A percentile compares a stretch with the other conserved stretches of the same genome.
Evolutionary conservation across 2,797 vertebrate genomes (phyloP).

Genomic region (Danio choprae): DNA sequence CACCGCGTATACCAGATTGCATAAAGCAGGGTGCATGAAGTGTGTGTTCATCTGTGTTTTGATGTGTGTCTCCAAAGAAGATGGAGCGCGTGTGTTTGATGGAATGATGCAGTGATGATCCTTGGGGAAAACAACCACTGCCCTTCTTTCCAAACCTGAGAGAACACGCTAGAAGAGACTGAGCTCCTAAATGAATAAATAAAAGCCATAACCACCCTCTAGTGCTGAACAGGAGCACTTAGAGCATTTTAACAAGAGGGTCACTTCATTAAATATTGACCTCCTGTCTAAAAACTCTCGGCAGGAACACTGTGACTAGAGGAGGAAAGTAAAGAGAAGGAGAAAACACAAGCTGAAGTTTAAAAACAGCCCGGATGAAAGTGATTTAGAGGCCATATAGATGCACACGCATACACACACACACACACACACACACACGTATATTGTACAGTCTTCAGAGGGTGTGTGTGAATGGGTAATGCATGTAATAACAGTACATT

Average conservation of each 20-base stretch:
- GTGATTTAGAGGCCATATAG: background rate
- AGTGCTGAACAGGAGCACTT: constrained; percentile 79
- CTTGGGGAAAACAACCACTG: constrained; percentile 79
- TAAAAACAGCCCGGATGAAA: constrained; percentile 48
- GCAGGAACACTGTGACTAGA: constrained; percentile 67
- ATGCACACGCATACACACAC: too few species aligned
- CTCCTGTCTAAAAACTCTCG: constrained; percentile 74
- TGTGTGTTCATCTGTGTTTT: constrained; percentile 41
- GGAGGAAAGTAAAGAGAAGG: constrained; percentile 13
- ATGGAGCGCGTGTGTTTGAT: constrained; percentile 76
- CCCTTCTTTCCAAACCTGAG: constrained; percentile 68
- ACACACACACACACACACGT: too few species aligned
- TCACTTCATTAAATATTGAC: constrained; percentile 86
- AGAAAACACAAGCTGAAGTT: constrained; percentile 6
- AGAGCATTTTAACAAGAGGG: constrained; percentile 82
- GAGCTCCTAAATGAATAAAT: constrained; percentile 82
- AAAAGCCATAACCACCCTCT: constrained; percentile 73
- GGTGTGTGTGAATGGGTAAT: too few species aligned
- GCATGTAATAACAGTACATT: too few species aligned
- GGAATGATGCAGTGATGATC: constrained; percentile 82
- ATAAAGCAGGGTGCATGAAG: background rate
- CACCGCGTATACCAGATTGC: background rate
- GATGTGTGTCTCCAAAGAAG: constrained; percentile 58
- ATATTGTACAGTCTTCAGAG: too few species aligned
- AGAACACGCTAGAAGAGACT: constrained; percentile 56